A percentile compares a stretch with the other conserved stretches of the same genome.
These are phyloP conservation scores for Pristionchus exspectatus DNA, from an alignment of 2,888 invertebrate genomes.

Conservation along the genomic window DNA sequence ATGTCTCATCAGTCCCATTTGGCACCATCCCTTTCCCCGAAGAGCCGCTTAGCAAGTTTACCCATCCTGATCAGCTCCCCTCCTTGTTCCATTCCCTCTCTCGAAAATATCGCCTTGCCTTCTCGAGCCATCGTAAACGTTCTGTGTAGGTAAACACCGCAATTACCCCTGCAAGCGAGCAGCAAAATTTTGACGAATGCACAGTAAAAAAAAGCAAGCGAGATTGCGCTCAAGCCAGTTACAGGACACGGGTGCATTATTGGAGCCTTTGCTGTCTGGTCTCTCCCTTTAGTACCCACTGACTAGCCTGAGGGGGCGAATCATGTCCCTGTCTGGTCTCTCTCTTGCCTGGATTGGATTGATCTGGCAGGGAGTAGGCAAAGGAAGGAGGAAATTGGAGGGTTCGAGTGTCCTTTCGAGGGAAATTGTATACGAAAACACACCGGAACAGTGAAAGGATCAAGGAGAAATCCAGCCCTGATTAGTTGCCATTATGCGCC, in stretches of 20 bases:
- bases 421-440: not conserved
- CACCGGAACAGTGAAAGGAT: not conserved
- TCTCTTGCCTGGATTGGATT: constrained; percentile 1
- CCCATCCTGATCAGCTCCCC: not conserved
- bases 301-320: not conserved
- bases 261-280: constrained; percentile 3
- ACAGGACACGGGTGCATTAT: constrained; percentile 3
- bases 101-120: not conserved
- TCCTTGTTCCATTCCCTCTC: not conserved
- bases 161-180: not conserved
- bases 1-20: not conserved
- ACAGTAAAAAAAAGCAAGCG: not conserved
- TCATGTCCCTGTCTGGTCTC: not conserved
- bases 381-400: constrained; percentile 10
- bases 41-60: constrained; percentile 45
- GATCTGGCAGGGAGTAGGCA: not conserved
- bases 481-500: constrained; percentile 16
- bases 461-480: constrained; percentile 37
- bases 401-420: not conserved
- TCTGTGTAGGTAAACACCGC: not conserved
- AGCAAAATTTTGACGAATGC: not conserved
- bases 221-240: not conserved
- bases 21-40: not conserved
- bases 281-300: not conserved
- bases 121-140: not conserved